Base-by-base conservation (phyloP, 2,113 vertebrate species). In the Labeo catla region DNA sequence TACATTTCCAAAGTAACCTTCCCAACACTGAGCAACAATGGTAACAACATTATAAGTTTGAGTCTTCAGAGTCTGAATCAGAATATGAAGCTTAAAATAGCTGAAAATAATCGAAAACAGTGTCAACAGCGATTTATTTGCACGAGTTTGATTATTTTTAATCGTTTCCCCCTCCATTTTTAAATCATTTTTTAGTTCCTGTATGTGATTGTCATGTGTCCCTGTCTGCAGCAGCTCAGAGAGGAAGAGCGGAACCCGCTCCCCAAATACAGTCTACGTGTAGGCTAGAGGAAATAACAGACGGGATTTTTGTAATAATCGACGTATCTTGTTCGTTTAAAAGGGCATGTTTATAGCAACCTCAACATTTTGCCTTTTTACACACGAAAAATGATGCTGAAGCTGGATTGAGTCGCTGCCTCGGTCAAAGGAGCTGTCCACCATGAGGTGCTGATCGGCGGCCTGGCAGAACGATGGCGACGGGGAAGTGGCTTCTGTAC, bases 401-500 rank as follows among this genome's bases (percentile, higher is more conserved):
- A 45, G 15, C 54, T 43, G 82, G 49, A 80, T 52, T 84, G 83
- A 85, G 15, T 10, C 49, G 70, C 74, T 68, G 86, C 73, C 59
- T 68, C 54, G 79, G 43, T 59, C 59, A 47, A 9, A 54, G 87
- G 83, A 85, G 77, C 77, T 63, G 83, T 84, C 70, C 87, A 84
- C 52, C 73, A 92, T 92, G 93, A 95, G 92, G 93, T 90, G 94
- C 91, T 93, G 93, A 88, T 88, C 63, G 81, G 90, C 87, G 87
- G 90, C 90, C 86, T 88, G 76, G 85, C 87, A 81, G 78, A 87
- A 73, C 23, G 63, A 97, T 97, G 96, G 96, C 96, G 96, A 96
- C 96, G 88, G 96, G 96, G 93, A 96, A 96, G 94, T 95, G 96
- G 87, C 93, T 97, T 93, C 95, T 97, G 85, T 97, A 96, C 87